These are phyloP conservation scores for Calephelis nemesis DNA, from an alignment of 1,140 invertebrate species.

Conservation along the genomic window DNA sequence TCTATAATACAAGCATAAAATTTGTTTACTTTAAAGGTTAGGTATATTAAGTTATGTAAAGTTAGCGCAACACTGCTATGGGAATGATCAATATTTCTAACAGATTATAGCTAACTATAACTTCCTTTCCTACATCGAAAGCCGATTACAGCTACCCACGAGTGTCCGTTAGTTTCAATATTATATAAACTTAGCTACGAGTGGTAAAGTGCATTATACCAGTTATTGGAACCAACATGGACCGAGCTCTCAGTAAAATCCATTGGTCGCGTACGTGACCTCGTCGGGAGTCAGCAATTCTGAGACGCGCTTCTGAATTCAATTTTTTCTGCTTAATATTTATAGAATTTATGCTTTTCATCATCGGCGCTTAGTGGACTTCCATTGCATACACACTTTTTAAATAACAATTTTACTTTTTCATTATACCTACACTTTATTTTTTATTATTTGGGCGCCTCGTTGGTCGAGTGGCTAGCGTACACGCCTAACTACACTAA, in stretches of 20 bases:
- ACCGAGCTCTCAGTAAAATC: slow-evolving; percentile 43
- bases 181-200: neutral
- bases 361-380: too few relatives aligned
- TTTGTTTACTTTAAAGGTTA: too few relatives aligned
- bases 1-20: too few relatives aligned
- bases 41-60: too few relatives aligned
- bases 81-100: too few relatives aligned
- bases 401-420: neutral
- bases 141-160: neutral
- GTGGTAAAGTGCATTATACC: slow-evolving; percentile 9
- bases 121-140: too few relatives aligned
- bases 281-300: slow-evolving; percentile 36
- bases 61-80: too few relatives aligned
- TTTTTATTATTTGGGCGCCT: too few relatives aligned
- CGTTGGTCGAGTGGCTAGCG: too few relatives aligned
- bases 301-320: slow-evolving; percentile 6
- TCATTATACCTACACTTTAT: neutral
- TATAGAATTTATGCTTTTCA: neutral
- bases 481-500: too few relatives aligned
- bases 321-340: slow-evolving; percentile 15
- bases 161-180: neutral
- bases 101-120: neutral
- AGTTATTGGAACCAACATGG: slow-evolving; percentile 29
- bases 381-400: too few relatives aligned
- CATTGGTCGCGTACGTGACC: slow-evolving; percentile 59